Evolutionary conservation across 2,888 invertebrate species (phyloP).

Genomic region (Pristionchus mayeri): DNA sequence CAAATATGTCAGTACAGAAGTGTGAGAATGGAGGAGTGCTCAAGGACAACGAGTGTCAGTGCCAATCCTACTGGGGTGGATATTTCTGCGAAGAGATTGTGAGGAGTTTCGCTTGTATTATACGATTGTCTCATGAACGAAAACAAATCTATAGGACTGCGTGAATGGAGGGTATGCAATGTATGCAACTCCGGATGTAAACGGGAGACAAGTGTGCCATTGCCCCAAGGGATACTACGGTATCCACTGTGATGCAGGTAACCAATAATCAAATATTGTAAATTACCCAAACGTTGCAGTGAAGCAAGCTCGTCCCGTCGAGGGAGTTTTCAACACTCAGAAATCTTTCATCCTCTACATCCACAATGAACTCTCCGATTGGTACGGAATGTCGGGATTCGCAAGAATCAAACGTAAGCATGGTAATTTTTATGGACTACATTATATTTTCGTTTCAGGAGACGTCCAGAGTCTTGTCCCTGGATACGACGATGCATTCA

Average conservation of each 20-base stretch:
- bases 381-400: background rate
- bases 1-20: too few relatives aligned
- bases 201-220: background rate
- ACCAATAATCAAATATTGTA: background rate
- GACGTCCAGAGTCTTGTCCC: too few relatives aligned
- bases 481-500: too few relatives aligned
- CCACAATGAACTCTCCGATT: conserved; percentile 36
- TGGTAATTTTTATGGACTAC: too few relatives aligned
- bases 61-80: too few relatives aligned
- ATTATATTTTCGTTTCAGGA: too few relatives aligned
- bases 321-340: conserved; percentile 21
- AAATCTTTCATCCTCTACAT: conserved; percentile 45
- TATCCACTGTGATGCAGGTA: conserved; percentile 48
- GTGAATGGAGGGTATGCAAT: conserved; percentile 21
- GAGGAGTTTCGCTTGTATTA: too few relatives aligned
- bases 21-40: too few relatives aligned
- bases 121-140: too few relatives aligned
- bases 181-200: background rate
- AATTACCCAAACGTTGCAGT: background rate
- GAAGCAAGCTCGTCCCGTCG: conserved; percentile 28
- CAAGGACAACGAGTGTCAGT: too few relatives aligned
- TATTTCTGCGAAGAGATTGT: too few relatives aligned
- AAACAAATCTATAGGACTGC: background rate
- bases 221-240: conserved; percentile 46
- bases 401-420: background rate